Percentiles rank a stretch among this genome's conserved stretches.
Conservation (phyloP, 2,113 vertebrate species). For the Ia io region DNA sequence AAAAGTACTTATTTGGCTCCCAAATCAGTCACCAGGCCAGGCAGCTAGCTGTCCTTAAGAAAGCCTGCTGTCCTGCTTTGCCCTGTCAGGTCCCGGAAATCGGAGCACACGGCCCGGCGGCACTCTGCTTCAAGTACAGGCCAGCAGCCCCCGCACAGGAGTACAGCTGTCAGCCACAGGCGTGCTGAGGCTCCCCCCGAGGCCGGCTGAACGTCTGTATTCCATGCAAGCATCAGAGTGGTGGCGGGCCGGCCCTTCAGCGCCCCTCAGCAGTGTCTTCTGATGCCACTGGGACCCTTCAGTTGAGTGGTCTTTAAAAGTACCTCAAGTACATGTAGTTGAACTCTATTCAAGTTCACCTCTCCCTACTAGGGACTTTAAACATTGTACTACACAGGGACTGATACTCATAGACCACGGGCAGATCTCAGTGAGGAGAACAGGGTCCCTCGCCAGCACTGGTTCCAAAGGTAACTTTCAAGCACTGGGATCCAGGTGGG, state of each 20-base stretch:
- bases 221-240: no score
- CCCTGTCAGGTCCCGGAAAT: background rate
- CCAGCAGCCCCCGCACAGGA: background rate
- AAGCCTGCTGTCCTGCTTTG: background rate
- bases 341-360: constrained; percentile 28
- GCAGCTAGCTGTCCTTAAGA: background rate
- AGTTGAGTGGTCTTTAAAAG: background rate
- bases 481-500: background rate
- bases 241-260: background rate
- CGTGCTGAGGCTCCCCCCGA: background rate
- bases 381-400: background rate
- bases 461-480: background rate
- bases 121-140: no score
- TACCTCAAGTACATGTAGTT: background rate
- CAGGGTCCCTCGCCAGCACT: background rate
- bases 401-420: background rate
- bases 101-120: no score
- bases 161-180: background rate
- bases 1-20: background rate
- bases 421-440: background rate
- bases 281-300: background rate
- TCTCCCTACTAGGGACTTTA: background rate
- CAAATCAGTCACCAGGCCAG: background rate
- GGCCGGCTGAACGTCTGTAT: rapidly evolving
- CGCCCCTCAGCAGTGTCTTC: background rate